Evolutionary conservation across 2,797 vertebrate species (phyloP).

Genomic region (Sphenopsis melanotis): DNA sequence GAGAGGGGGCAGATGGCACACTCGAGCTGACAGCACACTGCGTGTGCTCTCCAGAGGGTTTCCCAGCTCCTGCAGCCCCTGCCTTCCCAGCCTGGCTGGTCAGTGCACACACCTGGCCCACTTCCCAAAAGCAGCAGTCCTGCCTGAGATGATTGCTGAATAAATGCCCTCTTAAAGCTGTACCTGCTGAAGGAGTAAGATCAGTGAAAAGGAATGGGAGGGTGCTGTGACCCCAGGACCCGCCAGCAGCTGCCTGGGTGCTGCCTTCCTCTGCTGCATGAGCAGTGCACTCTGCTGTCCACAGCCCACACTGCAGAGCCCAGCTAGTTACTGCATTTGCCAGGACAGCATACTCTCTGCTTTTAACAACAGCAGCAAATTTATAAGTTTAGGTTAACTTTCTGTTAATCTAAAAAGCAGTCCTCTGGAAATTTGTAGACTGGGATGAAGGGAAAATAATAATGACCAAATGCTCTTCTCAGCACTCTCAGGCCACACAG

Average conservation of each 20-base stretch:
- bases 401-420: not conserved
- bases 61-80: not conserved
- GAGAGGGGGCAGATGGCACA: not conserved
- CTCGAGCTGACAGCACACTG: fast-evolving
- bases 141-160: not conserved
- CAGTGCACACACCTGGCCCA: fast-evolving
- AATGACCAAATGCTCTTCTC: not conserved
- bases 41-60: not conserved
- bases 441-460: not conserved
- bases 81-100: not conserved
- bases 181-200: not conserved
- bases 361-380: not conserved
- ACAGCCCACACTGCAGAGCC: not conserved
- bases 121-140: not conserved
- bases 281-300: conserved; percentile 55
- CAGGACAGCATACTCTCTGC: not conserved
- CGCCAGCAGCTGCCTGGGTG: not conserved
- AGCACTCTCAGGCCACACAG: fast-evolving
- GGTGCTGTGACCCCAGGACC: not conserved
- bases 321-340: not conserved
- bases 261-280: not conserved
- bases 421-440: not conserved
- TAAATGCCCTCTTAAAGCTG: not conserved
- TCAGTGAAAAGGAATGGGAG: not conserved
- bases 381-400: not conserved